Conservation (phyloP, 2,797 vertebrate species). For the Sebastes steindachneri region DNA sequence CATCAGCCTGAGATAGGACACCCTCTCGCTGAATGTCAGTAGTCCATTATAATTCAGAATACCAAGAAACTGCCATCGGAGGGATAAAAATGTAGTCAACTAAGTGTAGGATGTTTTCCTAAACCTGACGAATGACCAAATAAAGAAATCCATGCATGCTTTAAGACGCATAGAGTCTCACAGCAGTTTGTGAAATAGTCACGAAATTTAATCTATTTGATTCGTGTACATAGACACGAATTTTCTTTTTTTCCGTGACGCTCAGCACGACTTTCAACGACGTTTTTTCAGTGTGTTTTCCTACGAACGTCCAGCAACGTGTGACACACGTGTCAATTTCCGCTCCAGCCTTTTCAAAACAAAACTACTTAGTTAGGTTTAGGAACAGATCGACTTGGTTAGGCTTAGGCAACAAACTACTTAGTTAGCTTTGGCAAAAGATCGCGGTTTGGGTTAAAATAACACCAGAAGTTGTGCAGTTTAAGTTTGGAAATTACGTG, state of each 20-base stretch:
- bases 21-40: not conserved
- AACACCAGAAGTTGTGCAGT: too few relatives aligned
- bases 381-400: not conserved
- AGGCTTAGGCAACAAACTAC: not conserved
- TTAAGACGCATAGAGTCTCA: not conserved
- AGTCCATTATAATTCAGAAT: not conserved
- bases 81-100: not conserved
- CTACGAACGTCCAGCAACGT: not conserved
- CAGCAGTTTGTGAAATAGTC: too few relatives aligned
- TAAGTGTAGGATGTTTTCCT: not conserved
- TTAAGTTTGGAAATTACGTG: too few relatives aligned
- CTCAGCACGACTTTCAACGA: too few relatives aligned
- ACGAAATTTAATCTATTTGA: too few relatives aligned
- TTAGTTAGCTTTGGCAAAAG: not conserved
- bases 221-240: fast-evolving
- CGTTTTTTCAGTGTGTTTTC: too few relatives aligned
- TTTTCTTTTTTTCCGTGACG: fast-evolving
- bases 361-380: not conserved
- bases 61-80: not conserved
- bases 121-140: not conserved
- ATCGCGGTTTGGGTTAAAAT: not conserved
- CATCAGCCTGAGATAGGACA: conserved; percentile 14
- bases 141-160: not conserved
- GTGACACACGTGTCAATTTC: not conserved
- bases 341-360: not conserved